Evolutionary conservation across 2,888 invertebrate genomes (phyloP).

Genomic region (Xestobium rufovillosum): DNA sequence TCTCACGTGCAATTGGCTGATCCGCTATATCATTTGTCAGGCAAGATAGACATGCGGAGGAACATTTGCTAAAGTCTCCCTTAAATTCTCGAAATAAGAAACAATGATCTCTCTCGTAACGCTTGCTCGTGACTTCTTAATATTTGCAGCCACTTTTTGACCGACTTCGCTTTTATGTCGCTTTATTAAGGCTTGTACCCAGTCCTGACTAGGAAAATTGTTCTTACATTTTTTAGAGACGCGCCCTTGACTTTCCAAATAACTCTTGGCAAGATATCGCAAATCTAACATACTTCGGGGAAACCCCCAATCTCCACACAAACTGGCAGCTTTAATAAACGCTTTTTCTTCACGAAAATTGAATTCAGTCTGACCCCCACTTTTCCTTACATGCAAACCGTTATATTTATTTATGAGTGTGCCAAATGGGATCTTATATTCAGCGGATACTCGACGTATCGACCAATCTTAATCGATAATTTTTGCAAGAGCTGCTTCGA

Average conservation of each 20-base stretch:
- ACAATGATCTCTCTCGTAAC: constrained; percentile 18
- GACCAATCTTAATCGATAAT: constrained; percentile 5
- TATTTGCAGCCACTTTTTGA: constrained; percentile 14
- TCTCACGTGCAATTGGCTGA: too few relatives aligned
- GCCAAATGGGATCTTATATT: constrained; percentile 14
- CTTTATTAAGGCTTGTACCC: constrained; percentile 9
- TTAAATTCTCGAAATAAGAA: constrained; percentile 21
- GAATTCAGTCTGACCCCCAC: constrained; percentile 15
- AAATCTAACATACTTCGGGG: constrained; percentile 11
- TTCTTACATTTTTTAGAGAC: constrained; percentile 6
- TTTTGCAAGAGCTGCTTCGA: neutral
- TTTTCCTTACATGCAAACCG: constrained; percentile 10
- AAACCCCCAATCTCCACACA: constrained; percentile 17
- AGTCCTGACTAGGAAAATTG: constrained; percentile 19
- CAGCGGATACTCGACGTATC: constrained; percentile 13
- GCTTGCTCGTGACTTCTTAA: neutral
- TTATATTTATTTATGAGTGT: constrained; percentile 14
- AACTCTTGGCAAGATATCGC: constrained; percentile 13
- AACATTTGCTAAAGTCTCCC: constrained; percentile 18
- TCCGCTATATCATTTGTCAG: too few relatives aligned
- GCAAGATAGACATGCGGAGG: too few relatives aligned
- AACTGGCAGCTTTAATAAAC: constrained; percentile 10
- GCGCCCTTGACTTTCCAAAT: constrained; percentile 12
- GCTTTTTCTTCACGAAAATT: constrained; percentile 12
- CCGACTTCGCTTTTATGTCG: neutral